A percentile compares a stretch with the other conserved stretches of the same genome.
These are phyloP conservation scores for Sylvilagus floridanus DNA, from an alignment of 2,797 vertebrate species.

Conservation along the genomic window DNA sequence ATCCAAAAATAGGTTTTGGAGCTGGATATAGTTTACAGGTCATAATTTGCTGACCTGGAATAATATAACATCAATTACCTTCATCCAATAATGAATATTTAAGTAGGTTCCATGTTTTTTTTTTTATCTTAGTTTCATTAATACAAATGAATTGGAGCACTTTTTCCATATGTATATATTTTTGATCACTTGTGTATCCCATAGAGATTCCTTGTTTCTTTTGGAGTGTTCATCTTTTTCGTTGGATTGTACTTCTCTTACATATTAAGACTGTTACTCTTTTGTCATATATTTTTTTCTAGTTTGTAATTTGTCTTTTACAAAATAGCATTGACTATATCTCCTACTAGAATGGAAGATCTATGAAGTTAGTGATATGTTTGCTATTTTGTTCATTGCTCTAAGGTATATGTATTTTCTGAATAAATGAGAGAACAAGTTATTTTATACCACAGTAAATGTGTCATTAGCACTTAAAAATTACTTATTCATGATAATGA, in stretches of 20 bases:
- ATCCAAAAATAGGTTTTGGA: not conserved
- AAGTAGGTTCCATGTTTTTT: constrained; percentile 58
- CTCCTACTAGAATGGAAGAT: not conserved
- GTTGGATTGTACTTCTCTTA: not conserved
- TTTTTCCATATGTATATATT: not conserved
- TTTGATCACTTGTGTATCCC: not conserved
- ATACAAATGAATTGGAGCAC: not conserved
- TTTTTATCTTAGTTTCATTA: not conserved
- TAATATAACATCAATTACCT: not conserved
- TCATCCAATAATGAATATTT: not conserved
- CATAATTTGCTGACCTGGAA: constrained; percentile 5
- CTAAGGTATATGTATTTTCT: constrained; percentile 16
- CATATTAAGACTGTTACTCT: not conserved
- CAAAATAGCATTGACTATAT: not conserved
- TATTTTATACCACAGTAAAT: constrained; percentile 18
- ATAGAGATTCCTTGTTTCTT: not conserved
- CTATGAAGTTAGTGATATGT: not conserved
- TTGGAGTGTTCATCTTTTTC: constrained; percentile 39
- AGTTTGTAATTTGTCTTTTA: constrained; percentile 38
- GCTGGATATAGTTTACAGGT: not conserved
- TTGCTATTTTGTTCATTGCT: not conserved
- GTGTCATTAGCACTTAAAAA: constrained; percentile 13
- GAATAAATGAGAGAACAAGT: constrained; percentile 49
- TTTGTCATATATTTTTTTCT: constrained; percentile 28
- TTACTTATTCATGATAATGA: not conserved